phyloP scores from a whole-genome alignment of 2,797 vertebrate genomes.

The Sorex maritimensis region DNA sequence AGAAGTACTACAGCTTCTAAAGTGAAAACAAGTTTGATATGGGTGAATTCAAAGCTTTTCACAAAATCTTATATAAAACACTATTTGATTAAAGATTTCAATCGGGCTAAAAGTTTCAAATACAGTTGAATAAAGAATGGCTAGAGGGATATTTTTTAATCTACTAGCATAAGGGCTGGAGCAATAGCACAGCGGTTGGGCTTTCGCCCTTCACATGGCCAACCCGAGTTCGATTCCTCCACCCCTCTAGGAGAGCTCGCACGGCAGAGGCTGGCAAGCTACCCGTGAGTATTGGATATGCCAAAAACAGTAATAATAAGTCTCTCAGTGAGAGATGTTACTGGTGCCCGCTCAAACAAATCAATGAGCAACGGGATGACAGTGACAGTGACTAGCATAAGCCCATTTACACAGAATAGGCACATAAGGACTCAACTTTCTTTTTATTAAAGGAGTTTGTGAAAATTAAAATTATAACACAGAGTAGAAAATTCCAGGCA shows the following conservation, averaged over 20 bases:
- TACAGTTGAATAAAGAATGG: slow-evolving; percentile 4
- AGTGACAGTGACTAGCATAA: neutral
- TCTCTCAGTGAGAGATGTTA: too few relatives aligned
- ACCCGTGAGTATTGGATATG: too few relatives aligned
- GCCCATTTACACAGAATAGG: neutral
- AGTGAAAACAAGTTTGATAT: slow-evolving; percentile 7
- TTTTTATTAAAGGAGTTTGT: neutral
- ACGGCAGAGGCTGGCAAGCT: too few relatives aligned
- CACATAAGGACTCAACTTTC: neutral
- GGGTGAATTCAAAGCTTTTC: neutral
- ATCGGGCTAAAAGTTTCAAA: neutral
- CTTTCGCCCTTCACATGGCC: too few relatives aligned
- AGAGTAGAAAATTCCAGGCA: neutral
- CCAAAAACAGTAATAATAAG: too few relatives aligned
- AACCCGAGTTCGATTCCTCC: too few relatives aligned
- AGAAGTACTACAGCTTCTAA: slow-evolving; percentile 8
- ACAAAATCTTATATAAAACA: neutral
- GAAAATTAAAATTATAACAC: neutral
- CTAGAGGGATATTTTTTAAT: neutral
- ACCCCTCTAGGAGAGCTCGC: too few relatives aligned
- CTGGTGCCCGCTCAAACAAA: neutral
- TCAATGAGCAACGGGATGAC: too few relatives aligned
- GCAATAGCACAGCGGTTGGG: too few relatives aligned
- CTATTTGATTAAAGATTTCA: neutral
- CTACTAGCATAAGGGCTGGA: too few relatives aligned